A percentile compares a stretch with the other conserved stretches of the same genome.
Evolutionary conservation across 2,797 vertebrate genomes (phyloP).

Genomic region (Pygocentrus nattereri): DNA sequence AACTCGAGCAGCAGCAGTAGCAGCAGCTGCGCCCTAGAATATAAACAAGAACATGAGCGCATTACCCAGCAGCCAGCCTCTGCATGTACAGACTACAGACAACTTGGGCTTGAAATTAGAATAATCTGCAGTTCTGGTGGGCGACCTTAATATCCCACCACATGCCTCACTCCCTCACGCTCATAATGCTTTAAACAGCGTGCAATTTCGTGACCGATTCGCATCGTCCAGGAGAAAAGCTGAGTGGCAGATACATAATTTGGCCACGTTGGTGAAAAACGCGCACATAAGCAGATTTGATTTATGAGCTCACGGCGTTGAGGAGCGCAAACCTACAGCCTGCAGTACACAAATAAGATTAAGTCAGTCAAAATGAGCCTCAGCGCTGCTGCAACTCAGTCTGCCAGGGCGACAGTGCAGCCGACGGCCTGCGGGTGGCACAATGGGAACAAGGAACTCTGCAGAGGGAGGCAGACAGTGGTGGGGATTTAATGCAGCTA

Average conservation of each 20-base stretch:
- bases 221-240: conserved; percentile 29
- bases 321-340: conserved; percentile 9
- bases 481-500: conserved; percentile 28
- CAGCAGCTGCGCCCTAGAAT: conserved; percentile 8
- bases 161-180: background rate
- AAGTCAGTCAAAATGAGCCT: conserved; percentile 50
- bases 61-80: conserved; percentile 2
- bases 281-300: conserved; percentile 36
- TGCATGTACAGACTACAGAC: conserved; percentile 2
- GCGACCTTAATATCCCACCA: conserved; percentile 2
- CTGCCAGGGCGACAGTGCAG: conserved; percentile 24
- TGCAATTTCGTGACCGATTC: conserved; percentile 5
- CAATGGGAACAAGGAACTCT: conserved; percentile 56
- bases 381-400: conserved; percentile 1
- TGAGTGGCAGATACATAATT: conserved; percentile 46
- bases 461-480: background rate
- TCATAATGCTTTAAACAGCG: conserved; percentile 17
- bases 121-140: conserved; percentile 8
- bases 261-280: conserved; percentile 18
- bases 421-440: conserved; percentile 64
- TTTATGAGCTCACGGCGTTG: conserved; percentile 19
- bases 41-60: background rate
- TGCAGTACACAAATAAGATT: conserved; percentile 44
- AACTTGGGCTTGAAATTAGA: conserved; percentile 16
- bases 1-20: background rate